Conservation (phyloP, 92 coral and sea anemone species). For the Epizoanthus rinbou region DNA sequence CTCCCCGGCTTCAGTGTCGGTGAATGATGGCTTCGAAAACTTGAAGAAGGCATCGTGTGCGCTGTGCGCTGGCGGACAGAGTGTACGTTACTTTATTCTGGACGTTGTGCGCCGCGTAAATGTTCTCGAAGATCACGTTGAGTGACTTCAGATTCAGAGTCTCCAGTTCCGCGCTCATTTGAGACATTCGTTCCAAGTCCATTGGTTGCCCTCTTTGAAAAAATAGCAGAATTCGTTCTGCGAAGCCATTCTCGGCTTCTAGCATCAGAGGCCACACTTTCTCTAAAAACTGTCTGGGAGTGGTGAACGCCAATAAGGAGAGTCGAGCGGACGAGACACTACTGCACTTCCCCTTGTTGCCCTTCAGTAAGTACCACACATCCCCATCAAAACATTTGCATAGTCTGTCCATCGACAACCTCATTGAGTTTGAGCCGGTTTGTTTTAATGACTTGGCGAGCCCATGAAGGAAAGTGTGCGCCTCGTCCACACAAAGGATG, state of each 20-base stretch:
- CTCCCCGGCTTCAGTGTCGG: background rate
- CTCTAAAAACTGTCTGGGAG: conserved; percentile 34
- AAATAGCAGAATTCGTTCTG: conserved; percentile 44
- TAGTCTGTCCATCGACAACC: conserved; percentile 36
- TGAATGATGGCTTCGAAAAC: conserved; percentile 30
- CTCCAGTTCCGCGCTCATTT: conserved; percentile 15
- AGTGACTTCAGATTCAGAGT: conserved; percentile 18
- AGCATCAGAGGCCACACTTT: conserved; percentile 42
- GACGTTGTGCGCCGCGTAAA: conserved; percentile 8
- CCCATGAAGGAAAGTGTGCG: conserved; percentile 11
- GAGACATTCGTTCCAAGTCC: conserved; percentile 15
- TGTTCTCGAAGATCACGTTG: conserved; percentile 9
- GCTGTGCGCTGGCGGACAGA: conserved; percentile 22
- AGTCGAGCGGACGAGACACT: conserved; percentile 28
- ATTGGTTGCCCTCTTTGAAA: background rate
- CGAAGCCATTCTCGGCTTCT: conserved; percentile 21
- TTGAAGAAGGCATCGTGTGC: conserved; percentile 36
- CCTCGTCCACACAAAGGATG: conserved; percentile 46
- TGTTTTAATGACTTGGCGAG: background rate
- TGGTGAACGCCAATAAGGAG: conserved; percentile 36
- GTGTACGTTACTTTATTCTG: conserved; percentile 20
- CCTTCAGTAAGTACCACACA: conserved; percentile 22
- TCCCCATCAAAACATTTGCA: conserved; percentile 37
- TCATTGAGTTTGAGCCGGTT: background rate
- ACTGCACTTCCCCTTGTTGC: conserved; percentile 34